Conservation (phyloP, 2,113 vertebrate genomes). For the Odobenus rosmarus region DNA sequence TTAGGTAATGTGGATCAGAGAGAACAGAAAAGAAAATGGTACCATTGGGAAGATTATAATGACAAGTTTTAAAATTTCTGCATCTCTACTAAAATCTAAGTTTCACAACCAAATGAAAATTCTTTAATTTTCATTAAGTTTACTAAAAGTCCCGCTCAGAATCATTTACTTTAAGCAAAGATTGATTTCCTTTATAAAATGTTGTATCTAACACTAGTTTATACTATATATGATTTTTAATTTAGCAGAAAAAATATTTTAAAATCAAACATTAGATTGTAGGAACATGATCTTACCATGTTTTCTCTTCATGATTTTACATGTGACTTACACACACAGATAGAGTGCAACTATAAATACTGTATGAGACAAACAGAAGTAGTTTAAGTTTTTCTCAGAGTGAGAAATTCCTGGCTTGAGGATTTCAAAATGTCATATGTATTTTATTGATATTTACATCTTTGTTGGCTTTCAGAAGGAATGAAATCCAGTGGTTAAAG, state of each 20-base stretch:
- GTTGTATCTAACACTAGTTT: neutral
- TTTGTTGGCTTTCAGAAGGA: neutral
- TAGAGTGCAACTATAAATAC: neutral
- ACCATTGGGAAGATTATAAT: neutral
- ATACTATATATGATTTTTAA: neutral
- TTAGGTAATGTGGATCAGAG: neutral
- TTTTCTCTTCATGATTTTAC: constrained; percentile 4
- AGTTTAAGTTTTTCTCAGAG: neutral
- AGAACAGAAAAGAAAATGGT: neutral
- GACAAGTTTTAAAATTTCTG: neutral
- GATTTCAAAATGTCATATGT: neutral
- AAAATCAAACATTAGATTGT: neutral
- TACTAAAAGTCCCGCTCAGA: neutral
- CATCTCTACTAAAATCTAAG: constrained; percentile 5
- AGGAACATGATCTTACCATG: neutral
- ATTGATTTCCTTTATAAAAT: neutral
- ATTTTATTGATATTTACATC: neutral
- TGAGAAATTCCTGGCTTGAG: neutral
- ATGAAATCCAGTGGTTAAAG: neutral
- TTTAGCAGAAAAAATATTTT: neutral
- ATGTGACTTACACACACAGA: neutral
- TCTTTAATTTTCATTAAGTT: neutral
- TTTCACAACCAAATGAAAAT: neutral
- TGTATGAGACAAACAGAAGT: neutral
- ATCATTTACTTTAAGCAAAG: neutral